phyloP scores from a whole-genome alignment of 2,888 invertebrate species.

The Dusona sp. region DNA sequence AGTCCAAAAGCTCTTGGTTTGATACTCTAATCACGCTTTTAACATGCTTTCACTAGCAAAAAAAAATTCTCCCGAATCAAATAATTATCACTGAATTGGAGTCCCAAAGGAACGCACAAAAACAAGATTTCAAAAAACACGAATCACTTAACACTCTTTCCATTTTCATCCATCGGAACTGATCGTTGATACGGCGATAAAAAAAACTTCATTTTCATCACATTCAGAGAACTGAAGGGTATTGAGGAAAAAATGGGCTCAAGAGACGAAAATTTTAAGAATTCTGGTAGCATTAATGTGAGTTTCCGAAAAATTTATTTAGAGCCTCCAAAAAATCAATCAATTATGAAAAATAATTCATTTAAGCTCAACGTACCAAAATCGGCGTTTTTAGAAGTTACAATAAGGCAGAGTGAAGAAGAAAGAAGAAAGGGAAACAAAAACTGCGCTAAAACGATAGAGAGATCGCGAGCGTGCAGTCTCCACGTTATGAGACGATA shows the following conservation, averaged over 20 bases:
- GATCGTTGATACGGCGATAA: neutral
- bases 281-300: neutral
- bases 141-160: neutral
- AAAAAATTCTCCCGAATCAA: neutral
- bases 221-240: neutral
- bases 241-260: neutral
- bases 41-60: slow-evolving; percentile 36
- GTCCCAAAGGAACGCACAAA: neutral
- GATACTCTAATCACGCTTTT: neutral
- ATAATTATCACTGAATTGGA: neutral
- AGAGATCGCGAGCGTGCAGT: slow-evolving; percentile 66
- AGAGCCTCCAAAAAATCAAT: neutral
- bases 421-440: slow-evolving; percentile 15
- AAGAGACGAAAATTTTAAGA: neutral
- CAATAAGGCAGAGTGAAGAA: slow-evolving; percentile 27
- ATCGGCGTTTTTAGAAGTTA: neutral
- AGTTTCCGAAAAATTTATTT: neutral
- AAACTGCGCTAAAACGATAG: slow-evolving; percentile 31
- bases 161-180: neutral
- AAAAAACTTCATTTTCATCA: neutral
- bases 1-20: neutral
- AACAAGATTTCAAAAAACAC: neutral
- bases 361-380: neutral
- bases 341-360: neutral
- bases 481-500: slow-evolving; percentile 68